These are phyloP conservation scores for Drosophila nigromelanica DNA, from an alignment of 1,140 invertebrate species.

Conservation along the genomic window DNA sequence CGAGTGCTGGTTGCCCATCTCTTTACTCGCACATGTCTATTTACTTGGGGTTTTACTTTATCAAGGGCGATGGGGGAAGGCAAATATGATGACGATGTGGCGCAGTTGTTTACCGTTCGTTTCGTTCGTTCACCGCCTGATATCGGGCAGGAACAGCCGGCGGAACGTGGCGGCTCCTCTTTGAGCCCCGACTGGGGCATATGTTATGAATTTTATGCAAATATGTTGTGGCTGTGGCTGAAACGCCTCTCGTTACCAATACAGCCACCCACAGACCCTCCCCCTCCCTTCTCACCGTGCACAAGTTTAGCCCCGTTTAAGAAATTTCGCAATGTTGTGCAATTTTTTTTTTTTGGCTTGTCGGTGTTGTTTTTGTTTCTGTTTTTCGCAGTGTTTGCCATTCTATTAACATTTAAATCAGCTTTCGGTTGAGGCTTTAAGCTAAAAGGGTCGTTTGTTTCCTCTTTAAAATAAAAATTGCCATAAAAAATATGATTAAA, in stretches of 20 bases:
- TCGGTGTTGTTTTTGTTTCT: not conserved
- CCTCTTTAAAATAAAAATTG: too few relatives aligned
- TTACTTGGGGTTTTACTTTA: slow-evolving; percentile 44
- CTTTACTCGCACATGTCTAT: slow-evolving; percentile 41
- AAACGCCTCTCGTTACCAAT: slow-evolving; percentile 21
- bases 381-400: slow-evolving; percentile 28
- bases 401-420: slow-evolving; percentile 65
- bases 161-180: slow-evolving; percentile 18
- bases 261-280: not conserved
- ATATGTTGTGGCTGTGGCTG: slow-evolving; percentile 55
- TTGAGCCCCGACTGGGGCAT: slow-evolving; percentile 42
- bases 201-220: slow-evolving; percentile 74
- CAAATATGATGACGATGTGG: slow-evolving; percentile 51
- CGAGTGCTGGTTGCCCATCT: not conserved
- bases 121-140: slow-evolving; percentile 3
- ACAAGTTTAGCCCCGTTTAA: slow-evolving; percentile 21
- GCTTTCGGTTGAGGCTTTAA: slow-evolving; percentile 24
- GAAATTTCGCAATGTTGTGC: slow-evolving; percentile 48
- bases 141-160: not conserved
- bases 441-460: not conserved
- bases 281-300: slow-evolving; percentile 72
- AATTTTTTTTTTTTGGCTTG: slow-evolving; percentile 23
- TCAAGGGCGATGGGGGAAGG: not conserved
- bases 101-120: slow-evolving; percentile 39
- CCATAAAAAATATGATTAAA: too few relatives aligned